Evolutionary conservation across 2,888 invertebrate genomes (phyloP).

Genomic region (Ommatoiulus sabulosus): DNA sequence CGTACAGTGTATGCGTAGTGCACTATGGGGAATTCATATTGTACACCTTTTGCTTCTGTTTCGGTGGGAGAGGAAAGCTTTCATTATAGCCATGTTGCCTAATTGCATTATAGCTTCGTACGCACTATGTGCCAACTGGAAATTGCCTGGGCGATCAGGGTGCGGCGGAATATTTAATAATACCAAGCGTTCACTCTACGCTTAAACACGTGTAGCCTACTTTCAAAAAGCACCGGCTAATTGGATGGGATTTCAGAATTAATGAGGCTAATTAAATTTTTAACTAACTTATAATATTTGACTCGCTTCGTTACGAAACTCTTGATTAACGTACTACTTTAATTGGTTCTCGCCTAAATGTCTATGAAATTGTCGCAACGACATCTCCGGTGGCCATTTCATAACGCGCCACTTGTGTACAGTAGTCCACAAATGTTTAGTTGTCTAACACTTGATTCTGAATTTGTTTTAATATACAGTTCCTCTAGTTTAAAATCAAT

Average conservation of each 20-base stretch:
- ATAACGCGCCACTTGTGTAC: too few relatives aligned
- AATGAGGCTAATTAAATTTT: neutral
- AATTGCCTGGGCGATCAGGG: neutral
- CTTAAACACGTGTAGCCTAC: neutral
- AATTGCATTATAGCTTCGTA: neutral
- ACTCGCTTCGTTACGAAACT: neutral
- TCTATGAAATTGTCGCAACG: too few relatives aligned
- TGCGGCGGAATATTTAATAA: neutral
- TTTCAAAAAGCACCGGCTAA: neutral
- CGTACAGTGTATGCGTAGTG: neutral
- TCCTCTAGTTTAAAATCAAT: too few relatives aligned
- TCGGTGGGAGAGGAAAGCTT: neutral
- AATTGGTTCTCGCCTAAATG: too few relatives aligned
- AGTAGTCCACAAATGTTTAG: too few relatives aligned
- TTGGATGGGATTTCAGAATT: neutral
- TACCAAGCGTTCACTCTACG: neutral
- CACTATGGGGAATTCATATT: conserved; percentile 27
- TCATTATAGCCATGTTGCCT: neutral
- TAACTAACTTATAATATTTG: neutral
- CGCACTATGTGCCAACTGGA: neutral
- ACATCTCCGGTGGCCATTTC: too few relatives aligned
- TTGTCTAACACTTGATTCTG: too few relatives aligned
- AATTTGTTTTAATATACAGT: too few relatives aligned
- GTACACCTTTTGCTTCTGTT: conserved; percentile 12
- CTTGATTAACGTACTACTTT: too few relatives aligned